Evolutionary conservation across 2,888 invertebrate genomes (phyloP).

Genomic region (Epinotia brunnichana): DNA sequence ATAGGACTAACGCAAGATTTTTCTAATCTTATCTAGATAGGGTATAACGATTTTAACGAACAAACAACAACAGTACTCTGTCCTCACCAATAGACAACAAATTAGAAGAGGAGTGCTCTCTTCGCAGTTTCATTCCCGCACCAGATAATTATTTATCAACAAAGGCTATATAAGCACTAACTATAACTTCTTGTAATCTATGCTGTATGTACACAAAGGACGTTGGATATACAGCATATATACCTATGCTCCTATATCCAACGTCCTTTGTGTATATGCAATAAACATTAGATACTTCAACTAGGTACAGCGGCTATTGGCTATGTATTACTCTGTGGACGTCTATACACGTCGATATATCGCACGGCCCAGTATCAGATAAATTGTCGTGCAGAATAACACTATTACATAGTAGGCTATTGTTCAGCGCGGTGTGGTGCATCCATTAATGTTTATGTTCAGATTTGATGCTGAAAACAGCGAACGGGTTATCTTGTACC

Average conservation of each 20-base stretch:
- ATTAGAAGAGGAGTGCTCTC: too few relatives aligned
- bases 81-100: neutral
- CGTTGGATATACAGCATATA: too few relatives aligned
- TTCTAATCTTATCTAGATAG: too few relatives aligned
- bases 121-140: neutral
- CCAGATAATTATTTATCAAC: neutral
- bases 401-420: slow-evolving; percentile 70
- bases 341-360: slow-evolving; percentile 54
- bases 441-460: slow-evolving; percentile 47
- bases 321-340: slow-evolving; percentile 28
- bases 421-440: slow-evolving; percentile 63
- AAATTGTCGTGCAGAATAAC: slow-evolving; percentile 65
- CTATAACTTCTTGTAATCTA: slow-evolving; percentile 6
- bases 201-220: too few relatives aligned
- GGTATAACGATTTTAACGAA: too few relatives aligned
- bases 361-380: slow-evolving; percentile 70
- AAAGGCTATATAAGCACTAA: neutral
- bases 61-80: too few relatives aligned
- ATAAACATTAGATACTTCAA: slow-evolving; percentile 15
- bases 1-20: too few relatives aligned
- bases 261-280: slow-evolving; percentile 5
- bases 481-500: slow-evolving; percentile 31
- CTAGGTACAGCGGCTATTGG: neutral
- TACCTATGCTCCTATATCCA: neutral
- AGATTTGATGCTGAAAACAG: slow-evolving; percentile 32